These are phyloP conservation scores for Tipula helvola DNA, from an alignment of 2,888 invertebrate genomes.

Conservation along the genomic window DNA sequence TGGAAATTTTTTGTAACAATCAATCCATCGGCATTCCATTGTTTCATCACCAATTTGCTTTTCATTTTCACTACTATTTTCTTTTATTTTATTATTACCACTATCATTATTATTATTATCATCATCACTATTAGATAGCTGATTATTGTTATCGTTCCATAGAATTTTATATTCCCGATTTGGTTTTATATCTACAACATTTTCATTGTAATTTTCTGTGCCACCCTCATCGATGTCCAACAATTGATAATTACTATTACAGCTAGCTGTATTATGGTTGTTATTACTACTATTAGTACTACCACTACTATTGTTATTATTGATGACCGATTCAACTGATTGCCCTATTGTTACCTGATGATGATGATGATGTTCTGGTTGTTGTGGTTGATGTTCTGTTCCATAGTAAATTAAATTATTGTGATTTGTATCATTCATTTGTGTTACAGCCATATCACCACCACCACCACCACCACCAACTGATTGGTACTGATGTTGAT, in stretches of 20 bases:
- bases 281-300: background rate
- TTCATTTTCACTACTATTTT: background rate
- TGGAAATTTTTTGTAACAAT: conserved; percentile 67
- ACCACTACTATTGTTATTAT: background rate
- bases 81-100: conserved; percentile 11
- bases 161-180: conserved; percentile 34
- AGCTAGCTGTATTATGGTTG: background rate
- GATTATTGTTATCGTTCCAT: conserved; percentile 21
- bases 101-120: conserved; percentile 21
- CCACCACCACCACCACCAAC: background rate
- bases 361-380: background rate
- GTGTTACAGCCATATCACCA: background rate
- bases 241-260: conserved; percentile 17
- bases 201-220: conserved; percentile 25
- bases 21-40: conserved; percentile 66
- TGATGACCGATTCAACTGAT: background rate
- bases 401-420: background rate
- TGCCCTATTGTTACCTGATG: background rate
- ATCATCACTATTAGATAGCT: background rate
- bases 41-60: conserved; percentile 8
- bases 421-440: background rate
- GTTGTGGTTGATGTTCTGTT: background rate
- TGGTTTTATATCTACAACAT: conserved; percentile 25
- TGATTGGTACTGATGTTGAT: background rate
- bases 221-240: conserved; percentile 12